A percentile compares a stretch with the other conserved stretches of the same genome.
Evolutionary conservation across 1,140 invertebrate species (phyloP).

Genomic region (Trachymyrmex cornetzi): DNA sequence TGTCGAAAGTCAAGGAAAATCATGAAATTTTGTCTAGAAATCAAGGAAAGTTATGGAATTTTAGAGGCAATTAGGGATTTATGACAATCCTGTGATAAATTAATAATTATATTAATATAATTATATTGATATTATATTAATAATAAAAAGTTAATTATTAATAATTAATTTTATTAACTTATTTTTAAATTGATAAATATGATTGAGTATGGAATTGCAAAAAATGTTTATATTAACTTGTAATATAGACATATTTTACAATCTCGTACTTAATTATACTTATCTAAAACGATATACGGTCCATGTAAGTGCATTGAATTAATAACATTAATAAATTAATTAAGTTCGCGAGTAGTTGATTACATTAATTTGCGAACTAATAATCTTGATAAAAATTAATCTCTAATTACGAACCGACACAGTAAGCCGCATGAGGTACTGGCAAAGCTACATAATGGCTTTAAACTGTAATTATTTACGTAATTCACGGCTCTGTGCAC

Average conservation of each 20-base stretch:
- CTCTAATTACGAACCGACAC: not conserved
- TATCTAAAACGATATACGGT: not conserved
- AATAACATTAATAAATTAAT: conserved; percentile 18
- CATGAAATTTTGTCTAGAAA: too few relatives aligned
- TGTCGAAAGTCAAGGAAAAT: too few relatives aligned
- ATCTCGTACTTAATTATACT: not conserved
- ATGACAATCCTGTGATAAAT: not conserved
- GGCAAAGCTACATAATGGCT: not conserved
- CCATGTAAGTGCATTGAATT: not conserved
- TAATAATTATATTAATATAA: not conserved
- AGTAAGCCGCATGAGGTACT: not conserved
- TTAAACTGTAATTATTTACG: conserved; percentile 45
- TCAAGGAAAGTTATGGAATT: too few relatives aligned
- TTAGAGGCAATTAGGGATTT: too few relatives aligned
- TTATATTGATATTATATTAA: too few relatives aligned
- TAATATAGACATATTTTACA: not conserved
- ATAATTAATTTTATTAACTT: not conserved
- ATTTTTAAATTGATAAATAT: not conserved
- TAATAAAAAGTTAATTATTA: too few relatives aligned
- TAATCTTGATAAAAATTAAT: conserved; percentile 33
- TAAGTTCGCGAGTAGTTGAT: not conserved
- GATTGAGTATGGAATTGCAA: not conserved
- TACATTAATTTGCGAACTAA: not conserved
- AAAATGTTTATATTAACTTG: not conserved
- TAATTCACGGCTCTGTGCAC: conserved; percentile 42